Evolutionary conservation across 1,140 invertebrate species (phyloP).

Genomic region (Amyelois transitella): DNA sequence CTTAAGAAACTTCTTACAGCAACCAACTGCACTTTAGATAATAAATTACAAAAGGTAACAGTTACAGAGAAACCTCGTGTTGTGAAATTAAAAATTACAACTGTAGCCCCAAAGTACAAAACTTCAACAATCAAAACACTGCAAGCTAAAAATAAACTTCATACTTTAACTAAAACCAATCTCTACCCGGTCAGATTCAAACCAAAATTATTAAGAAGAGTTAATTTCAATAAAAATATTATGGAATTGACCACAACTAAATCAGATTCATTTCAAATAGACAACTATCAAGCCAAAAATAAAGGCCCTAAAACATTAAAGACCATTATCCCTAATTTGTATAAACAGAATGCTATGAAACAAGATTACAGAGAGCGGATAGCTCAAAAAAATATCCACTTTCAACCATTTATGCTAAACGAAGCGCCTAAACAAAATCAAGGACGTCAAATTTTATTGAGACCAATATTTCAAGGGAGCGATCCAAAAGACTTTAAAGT

Average conservation of each 20-base stretch:
- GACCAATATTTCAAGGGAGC: neutral
- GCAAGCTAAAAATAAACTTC: neutral
- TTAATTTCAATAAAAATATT: constrained; percentile 23
- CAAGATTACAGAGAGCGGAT: neutral
- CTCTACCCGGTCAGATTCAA: constrained; percentile 24
- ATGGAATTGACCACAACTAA: too few species aligned
- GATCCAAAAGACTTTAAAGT: neutral
- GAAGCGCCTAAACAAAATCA: neutral
- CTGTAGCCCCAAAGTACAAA: neutral
- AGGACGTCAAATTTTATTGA: neutral
- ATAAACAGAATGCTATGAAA: too few species aligned
- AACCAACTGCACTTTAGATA: neutral
- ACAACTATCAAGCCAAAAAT: neutral
- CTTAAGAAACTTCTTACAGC: neutral
- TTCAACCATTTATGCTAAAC: neutral
- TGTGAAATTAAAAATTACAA: neutral
- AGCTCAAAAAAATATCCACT: neutral
- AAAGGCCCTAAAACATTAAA: neutral
- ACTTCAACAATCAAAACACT: neutral
- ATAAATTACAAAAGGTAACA: neutral
- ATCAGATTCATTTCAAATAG: too few species aligned
- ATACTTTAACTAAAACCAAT: constrained; percentile 29
- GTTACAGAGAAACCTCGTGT: too few species aligned
- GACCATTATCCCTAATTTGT: too few species aligned
- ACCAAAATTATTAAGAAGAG: constrained; percentile 26